phyloP scores from a whole-genome alignment of 2,113 vertebrate genomes.

The Sorex fumeus region DNA sequence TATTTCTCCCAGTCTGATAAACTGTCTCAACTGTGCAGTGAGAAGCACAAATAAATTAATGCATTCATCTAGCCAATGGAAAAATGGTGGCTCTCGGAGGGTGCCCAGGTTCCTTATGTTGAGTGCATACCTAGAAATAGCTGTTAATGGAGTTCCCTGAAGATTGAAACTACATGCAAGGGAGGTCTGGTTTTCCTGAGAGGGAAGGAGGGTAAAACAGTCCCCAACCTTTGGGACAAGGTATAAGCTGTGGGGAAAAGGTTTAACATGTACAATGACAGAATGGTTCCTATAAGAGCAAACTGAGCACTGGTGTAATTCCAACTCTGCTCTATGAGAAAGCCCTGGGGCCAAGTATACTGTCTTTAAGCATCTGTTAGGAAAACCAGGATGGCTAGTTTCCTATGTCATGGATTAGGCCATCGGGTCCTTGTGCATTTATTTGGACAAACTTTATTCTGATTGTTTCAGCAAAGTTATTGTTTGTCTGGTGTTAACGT shows the following conservation, averaged over 20 bases:
- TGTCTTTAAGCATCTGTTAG: neutral
- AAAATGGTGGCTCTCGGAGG: neutral
- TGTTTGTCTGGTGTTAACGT: neutral
- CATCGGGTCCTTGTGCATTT: neutral
- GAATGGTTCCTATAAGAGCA: neutral
- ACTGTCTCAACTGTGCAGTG: neutral
- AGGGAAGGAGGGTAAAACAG: neutral
- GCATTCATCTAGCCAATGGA: neutral
- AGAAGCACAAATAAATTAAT: conserved; percentile 26
- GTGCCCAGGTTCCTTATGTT: neutral
- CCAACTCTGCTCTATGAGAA: neutral
- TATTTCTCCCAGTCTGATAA: neutral
- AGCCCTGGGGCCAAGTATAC: neutral
- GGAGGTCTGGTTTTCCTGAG: too few species aligned
- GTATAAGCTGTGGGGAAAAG: neutral
- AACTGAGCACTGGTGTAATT: accelerated
- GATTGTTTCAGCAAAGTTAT: neutral
- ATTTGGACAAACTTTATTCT: neutral
- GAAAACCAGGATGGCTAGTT: neutral
- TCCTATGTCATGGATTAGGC: neutral
- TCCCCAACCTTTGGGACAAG: too few species aligned
- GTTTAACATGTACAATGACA: accelerated
- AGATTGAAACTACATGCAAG: neutral
- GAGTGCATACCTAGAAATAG: neutral
- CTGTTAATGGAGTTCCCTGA: neutral